These are phyloP conservation scores for Pyrocephalus nanus DNA, from an alignment of 2,797 vertebrate genomes.

Conservation along the genomic window DNA sequence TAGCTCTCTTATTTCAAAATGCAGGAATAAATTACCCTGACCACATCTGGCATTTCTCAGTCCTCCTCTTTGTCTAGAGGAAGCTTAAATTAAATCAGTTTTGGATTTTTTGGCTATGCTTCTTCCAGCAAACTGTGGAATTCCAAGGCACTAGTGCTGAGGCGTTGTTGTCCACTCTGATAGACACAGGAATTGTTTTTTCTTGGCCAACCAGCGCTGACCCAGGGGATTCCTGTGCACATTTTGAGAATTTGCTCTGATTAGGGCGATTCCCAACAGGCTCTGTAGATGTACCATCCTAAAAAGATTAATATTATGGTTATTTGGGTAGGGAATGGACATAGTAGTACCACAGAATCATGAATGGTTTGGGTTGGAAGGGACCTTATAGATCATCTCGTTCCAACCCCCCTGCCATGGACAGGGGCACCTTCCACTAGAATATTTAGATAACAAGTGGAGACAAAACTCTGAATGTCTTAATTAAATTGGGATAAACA, in stretches of 20 bases:
- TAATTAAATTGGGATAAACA: not conserved
- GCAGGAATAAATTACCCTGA: not conserved
- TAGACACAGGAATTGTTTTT: not conserved
- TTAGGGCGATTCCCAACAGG: fast-evolving
- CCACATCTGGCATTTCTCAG: not conserved
- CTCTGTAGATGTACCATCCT: no score
- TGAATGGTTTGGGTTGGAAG: not conserved
- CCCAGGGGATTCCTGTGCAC: not conserved
- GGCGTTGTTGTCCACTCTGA: not conserved
- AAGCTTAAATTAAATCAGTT: not conserved
- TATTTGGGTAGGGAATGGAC: not conserved
- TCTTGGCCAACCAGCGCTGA: not conserved
- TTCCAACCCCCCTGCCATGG: not conserved
- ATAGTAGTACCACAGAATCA: not conserved
- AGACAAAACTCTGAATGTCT: not conserved
- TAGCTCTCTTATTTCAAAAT: not conserved
- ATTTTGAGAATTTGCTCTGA: not conserved
- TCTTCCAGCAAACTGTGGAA: not conserved
- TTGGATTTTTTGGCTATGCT: not conserved
- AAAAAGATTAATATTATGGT: not conserved
- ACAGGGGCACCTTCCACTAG: not conserved
- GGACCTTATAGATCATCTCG: not conserved
- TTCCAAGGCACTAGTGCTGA: not conserved
- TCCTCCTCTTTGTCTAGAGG: not conserved
- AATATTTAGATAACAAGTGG: not conserved